Evolutionary conservation across 2,888 invertebrate genomes (phyloP).

Genomic region (Ceraclea dissimilis): DNA sequence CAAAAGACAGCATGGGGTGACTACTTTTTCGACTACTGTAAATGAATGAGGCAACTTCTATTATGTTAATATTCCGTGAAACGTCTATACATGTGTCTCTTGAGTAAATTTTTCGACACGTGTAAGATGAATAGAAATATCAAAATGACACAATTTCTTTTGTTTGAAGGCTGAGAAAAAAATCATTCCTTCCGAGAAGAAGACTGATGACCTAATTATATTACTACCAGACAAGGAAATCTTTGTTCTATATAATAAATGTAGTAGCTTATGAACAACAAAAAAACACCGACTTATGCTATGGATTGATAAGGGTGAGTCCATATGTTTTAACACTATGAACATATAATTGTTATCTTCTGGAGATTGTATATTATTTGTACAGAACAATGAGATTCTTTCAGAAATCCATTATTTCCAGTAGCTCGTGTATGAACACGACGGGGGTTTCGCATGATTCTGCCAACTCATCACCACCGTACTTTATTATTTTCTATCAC

Average conservation of each 20-base stretch:
- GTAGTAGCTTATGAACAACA: no score
- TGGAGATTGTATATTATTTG: no score
- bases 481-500: neutral
- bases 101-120: conserved; percentile 4
- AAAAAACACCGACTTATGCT: no score
- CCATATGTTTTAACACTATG: no score
- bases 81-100: neutral
- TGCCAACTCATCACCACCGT: conserved; percentile 11
- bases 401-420: conserved; percentile 8
- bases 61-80: neutral
- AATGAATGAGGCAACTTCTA: neutral
- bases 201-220: conserved; percentile 15
- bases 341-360: no score
- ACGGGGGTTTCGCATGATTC: conserved; percentile 8
- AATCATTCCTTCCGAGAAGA: conserved; percentile 10
- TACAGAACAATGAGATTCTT: no score
- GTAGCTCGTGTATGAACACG: conserved; percentile 9
- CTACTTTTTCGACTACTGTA: neutral
- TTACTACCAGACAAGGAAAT: conserved; percentile 5
- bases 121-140: neutral
- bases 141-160: conserved; percentile 4
- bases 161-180: conserved; percentile 6
- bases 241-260: neutral
- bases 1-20: neutral
- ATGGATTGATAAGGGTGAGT: no score